Conservation (phyloP, 2,113 vertebrate genomes). For the Sula dactylatra region DNA sequence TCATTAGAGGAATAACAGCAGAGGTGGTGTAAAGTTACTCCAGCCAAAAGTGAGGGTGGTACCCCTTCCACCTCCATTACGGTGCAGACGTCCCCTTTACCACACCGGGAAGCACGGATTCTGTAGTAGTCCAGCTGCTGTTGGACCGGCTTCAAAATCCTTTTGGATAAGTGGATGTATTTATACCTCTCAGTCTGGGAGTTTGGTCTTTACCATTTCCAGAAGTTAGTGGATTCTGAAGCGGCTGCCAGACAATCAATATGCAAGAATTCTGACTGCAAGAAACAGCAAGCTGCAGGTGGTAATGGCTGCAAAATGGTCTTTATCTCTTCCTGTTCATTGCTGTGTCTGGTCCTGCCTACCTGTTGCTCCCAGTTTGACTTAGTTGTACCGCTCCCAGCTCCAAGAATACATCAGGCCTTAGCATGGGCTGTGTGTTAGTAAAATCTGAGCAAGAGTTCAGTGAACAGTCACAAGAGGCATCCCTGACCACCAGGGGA, state of each 20-base stretch:
- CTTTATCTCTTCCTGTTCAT: neutral
- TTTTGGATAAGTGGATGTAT: neutral
- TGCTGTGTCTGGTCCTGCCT: neutral
- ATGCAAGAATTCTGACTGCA: neutral
- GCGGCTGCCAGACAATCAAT: neutral
- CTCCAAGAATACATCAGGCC: neutral
- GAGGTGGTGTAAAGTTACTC: neutral
- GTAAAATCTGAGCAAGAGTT: neutral
- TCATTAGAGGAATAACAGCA: neutral
- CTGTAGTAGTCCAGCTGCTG: neutral
- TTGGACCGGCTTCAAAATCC: neutral
- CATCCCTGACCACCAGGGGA: neutral
- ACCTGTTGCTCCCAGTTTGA: neutral
- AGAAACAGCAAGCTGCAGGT: neutral
- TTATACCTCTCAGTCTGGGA: neutral
- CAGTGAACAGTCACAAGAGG: neutral
- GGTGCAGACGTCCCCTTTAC: neutral
- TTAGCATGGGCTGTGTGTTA: neutral
- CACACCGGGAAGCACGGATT: neutral
- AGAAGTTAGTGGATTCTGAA: neutral
- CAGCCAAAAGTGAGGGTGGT: neutral
- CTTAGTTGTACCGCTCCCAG: neutral
- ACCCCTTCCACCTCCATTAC: neutral
- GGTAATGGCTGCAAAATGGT: neutral
- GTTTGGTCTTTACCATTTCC: neutral